These are phyloP conservation scores for Pterois miles DNA, from an alignment of 2,797 vertebrate genomes.

Conservation along the genomic window DNA sequence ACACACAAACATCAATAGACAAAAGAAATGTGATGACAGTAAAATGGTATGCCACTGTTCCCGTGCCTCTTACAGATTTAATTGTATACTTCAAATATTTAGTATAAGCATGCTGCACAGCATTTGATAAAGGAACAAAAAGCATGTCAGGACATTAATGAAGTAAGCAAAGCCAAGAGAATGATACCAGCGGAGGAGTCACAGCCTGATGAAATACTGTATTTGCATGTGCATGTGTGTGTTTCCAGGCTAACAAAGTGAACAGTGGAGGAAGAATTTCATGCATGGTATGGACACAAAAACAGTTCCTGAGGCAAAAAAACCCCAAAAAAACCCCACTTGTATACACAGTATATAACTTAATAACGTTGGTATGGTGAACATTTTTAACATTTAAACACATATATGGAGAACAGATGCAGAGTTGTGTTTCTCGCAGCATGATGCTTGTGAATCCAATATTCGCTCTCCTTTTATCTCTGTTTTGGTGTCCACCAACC, in stretches of 20 bases:
- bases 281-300: background rate
- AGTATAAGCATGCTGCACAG: background rate
- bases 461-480: background rate
- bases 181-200: background rate
- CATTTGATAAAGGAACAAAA: slow-evolving; percentile 4
- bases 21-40: background rate
- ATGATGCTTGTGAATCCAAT: background rate
- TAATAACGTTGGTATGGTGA: background rate
- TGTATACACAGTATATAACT: background rate
- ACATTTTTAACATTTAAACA: background rate
- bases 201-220: background rate
- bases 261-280: background rate
- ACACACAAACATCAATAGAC: background rate
- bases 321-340: background rate
- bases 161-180: background rate
- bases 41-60: background rate
- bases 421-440: too few relatives aligned
- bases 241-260: slow-evolving; percentile 5
- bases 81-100: slow-evolving; percentile 7
- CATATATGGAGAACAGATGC: background rate
- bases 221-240: background rate
- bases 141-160: slow-evolving; percentile 6
- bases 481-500: background rate
- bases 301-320: background rate
- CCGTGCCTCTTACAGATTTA: background rate